Evolutionary conservation across 2,888 invertebrate genomes (phyloP).

Genomic region (Glomeris marginata): DNA sequence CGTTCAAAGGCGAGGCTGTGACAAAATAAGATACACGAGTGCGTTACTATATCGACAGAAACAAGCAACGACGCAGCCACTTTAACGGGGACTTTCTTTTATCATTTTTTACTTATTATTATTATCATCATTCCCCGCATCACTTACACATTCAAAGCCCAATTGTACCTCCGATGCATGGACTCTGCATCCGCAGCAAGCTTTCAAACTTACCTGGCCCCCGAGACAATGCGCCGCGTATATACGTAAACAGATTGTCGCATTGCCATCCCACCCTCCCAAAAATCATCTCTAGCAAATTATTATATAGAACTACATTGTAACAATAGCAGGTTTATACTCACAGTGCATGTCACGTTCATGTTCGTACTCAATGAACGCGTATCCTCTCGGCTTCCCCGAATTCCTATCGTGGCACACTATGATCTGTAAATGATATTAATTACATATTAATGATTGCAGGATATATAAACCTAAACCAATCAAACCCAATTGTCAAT

Average conservation of each 20-base stretch:
- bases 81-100: too few relatives aligned
- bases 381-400: slow-evolving; percentile 94
- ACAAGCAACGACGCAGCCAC: too few relatives aligned
- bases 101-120: too few relatives aligned
- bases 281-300: neutral
- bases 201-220: neutral
- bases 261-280: neutral
- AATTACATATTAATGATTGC: too few relatives aligned
- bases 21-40: too few relatives aligned
- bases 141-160: too few relatives aligned
- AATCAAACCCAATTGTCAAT: too few relatives aligned
- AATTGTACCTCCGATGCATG: neutral
- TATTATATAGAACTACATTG: neutral
- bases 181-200: neutral
- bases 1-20: too few relatives aligned
- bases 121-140: too few relatives aligned
- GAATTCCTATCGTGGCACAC: slow-evolving; percentile 71
- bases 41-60: too few relatives aligned
- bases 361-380: slow-evolving; percentile 98
- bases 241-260: neutral
- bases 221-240: neutral
- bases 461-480: too few relatives aligned
- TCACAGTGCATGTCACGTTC: slow-evolving; percentile 99
- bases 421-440: too few relatives aligned
- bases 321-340: slow-evolving; percentile 34